These are phyloP conservation scores for Ophion costatus DNA, from an alignment of 2,888 invertebrate genomes.

Conservation along the genomic window DNA sequence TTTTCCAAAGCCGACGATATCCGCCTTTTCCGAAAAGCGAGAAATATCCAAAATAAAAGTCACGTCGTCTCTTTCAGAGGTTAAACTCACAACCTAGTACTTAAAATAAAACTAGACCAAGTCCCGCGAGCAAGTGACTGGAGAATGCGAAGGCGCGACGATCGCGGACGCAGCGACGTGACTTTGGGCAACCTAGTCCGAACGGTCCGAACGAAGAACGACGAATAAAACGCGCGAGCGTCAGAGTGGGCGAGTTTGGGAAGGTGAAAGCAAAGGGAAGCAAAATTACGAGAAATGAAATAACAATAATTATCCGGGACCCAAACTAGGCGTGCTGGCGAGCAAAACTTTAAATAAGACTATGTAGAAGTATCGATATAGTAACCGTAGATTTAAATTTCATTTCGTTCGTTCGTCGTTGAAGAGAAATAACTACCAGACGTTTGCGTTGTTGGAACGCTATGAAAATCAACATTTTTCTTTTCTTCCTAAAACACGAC, in stretches of 20 bases:
- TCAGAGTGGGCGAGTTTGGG: neutral
- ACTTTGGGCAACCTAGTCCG: constrained; percentile 48
- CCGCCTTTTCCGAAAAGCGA: neutral
- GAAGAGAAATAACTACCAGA: too few relatives aligned
- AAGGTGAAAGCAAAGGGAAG: neutral
- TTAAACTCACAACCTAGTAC: constrained; percentile 18
- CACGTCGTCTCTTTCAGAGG: neutral
- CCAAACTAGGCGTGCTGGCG: constrained; percentile 68
- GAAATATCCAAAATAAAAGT: constrained; percentile 5
- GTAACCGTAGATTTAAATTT: constrained; percentile 44
- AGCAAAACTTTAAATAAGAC: constrained; percentile 69
- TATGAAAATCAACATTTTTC: too few relatives aligned
- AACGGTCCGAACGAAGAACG: constrained; percentile 3
- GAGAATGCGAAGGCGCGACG: neutral
- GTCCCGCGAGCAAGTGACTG: constrained; percentile 16
- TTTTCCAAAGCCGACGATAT: neutral
- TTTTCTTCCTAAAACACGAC: too few relatives aligned
- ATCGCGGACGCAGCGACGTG: neutral
- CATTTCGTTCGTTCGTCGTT: neutral
- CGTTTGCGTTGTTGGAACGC: too few relatives aligned
- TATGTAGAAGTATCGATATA: constrained; percentile 57
- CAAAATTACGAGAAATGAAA: constrained; percentile 35
- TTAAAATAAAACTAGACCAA: constrained; percentile 32
- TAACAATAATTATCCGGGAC: constrained; percentile 76
- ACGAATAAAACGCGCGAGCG: neutral